phyloP scores from a whole-genome alignment of 2,113 vertebrate genomes.

The Morone saxatilis region DNA sequence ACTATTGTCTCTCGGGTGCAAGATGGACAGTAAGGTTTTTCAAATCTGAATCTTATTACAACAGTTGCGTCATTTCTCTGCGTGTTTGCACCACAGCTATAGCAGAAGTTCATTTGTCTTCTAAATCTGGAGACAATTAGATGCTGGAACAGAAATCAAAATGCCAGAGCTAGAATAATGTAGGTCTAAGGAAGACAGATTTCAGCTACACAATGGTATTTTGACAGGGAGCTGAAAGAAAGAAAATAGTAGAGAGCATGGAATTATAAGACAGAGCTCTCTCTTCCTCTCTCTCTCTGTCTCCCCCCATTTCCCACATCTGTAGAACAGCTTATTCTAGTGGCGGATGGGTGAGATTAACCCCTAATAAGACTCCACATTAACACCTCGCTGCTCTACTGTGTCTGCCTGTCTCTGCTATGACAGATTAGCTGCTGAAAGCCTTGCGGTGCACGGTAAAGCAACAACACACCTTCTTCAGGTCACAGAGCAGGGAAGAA shows the following conservation, averaged over 20 bases:
- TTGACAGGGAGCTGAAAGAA: slow-evolving; percentile 52
- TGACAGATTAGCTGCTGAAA: slow-evolving; percentile 52
- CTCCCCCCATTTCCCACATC: slow-evolving; percentile 59
- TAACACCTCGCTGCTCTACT: slow-evolving; percentile 55
- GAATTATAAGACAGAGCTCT: background rate
- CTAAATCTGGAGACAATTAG: slow-evolving; percentile 73
- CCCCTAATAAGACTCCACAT: slow-evolving; percentile 53
- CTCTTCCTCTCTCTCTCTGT: slow-evolving; percentile 3
- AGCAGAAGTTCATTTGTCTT: slow-evolving; percentile 51
- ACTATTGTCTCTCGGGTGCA: background rate
- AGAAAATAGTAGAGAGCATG: slow-evolving; percentile 36
- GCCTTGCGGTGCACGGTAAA: background rate
- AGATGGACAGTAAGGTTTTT: background rate
- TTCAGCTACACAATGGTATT: slow-evolving; percentile 46
- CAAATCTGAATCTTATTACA: slow-evolving; percentile 37
- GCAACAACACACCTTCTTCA: slow-evolving; percentile 11
- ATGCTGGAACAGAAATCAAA: slow-evolving; percentile 60
- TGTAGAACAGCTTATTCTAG: slow-evolving; percentile 55
- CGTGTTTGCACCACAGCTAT: background rate
- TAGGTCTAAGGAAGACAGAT: slow-evolving; percentile 52
- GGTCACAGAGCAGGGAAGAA: slow-evolving; percentile 21
- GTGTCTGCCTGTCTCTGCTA: slow-evolving; percentile 27
- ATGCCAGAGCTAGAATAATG: slow-evolving; percentile 55
- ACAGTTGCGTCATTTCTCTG: slow-evolving; percentile 32
- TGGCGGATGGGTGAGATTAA: slow-evolving; percentile 48